phyloP scores from a whole-genome alignment of 2,113 vertebrate species.

The Oryzias javanicus region DNA sequence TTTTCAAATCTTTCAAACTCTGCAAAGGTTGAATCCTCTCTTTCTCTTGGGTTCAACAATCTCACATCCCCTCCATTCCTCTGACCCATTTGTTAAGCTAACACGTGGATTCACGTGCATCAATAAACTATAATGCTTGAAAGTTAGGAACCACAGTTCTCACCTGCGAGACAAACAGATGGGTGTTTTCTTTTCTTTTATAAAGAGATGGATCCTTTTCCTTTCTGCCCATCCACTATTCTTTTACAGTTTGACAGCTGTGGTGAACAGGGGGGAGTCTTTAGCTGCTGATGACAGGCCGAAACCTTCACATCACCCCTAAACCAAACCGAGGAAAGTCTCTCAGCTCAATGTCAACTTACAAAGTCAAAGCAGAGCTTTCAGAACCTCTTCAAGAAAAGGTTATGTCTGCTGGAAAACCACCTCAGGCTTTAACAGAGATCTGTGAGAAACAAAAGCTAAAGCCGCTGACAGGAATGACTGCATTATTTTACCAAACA shows the following conservation, averaged over 20 bases:
- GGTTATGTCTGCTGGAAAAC: conserved; percentile 1
- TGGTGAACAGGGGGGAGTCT: conserved; percentile 55
- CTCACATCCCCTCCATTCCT: neutral
- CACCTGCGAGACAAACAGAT: no score
- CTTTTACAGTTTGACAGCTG: conserved; percentile 56
- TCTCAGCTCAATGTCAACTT: conserved; percentile 57
- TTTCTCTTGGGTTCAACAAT: neutral
- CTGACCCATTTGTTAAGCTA: neutral
- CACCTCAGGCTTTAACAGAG: conserved; percentile 4
- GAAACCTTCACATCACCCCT: conserved; percentile 42
- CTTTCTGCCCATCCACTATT: conserved; percentile 1
- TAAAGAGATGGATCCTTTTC: neutral
- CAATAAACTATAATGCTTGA: neutral
- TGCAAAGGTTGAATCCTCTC: neutral
- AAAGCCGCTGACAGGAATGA: conserved; percentile 14
- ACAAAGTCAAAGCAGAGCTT: conserved; percentile 15
- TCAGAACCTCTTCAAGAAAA: neutral
- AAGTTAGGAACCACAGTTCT: conserved; percentile 36
- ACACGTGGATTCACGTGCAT: neutral
- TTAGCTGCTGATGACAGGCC: conserved; percentile 48
- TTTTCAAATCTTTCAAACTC: no score
- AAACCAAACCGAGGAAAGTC: conserved; percentile 35
- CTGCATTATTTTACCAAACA: conserved; percentile 18
- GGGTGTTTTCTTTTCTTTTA: no score
- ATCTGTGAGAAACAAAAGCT: conserved; percentile 21